A percentile compares a stretch with the other conserved stretches of the same genome.
Evolutionary conservation across 2,113 vertebrate species (phyloP).

Genomic region (Apistogramma diplotaenia): DNA sequence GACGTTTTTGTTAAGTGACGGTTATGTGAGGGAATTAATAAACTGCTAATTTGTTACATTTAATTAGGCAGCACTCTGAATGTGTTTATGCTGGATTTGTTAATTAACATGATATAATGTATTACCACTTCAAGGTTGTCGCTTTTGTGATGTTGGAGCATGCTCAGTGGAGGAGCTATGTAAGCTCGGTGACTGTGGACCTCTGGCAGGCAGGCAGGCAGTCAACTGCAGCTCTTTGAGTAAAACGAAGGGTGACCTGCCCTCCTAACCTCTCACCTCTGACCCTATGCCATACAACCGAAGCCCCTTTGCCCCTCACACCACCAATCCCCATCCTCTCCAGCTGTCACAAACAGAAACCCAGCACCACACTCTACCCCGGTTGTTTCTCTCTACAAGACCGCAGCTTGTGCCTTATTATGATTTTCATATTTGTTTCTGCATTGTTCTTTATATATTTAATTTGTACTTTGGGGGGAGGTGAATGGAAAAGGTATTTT

Average conservation of each 20-base stretch:
- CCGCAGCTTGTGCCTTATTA: neutral
- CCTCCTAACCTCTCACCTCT: conserved; percentile 63
- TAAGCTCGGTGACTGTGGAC: conserved; percentile 31
- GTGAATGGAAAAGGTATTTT: neutral
- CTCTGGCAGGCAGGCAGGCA: conserved; percentile 47
- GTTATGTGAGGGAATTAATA: neutral
- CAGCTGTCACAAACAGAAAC: conserved; percentile 68
- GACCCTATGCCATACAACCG: conserved; percentile 52
- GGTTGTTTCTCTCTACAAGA: conserved; percentile 2
- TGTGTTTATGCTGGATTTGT: neutral
- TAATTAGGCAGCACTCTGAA: neutral
- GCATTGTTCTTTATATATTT: neutral
- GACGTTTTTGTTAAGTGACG: neutral
- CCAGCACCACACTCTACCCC: conserved; percentile 23
- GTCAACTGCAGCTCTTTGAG: conserved; percentile 43
- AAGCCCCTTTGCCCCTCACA: conserved; percentile 38
- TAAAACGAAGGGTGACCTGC: conserved; percentile 47
- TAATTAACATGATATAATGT: neutral
- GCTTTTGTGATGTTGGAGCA: neutral
- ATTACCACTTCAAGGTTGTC: neutral
- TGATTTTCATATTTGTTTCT: neutral
- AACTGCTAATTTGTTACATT: neutral
- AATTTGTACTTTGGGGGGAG: neutral
- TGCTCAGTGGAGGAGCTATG: conserved; percentile 14
- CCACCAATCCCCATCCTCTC: conserved; percentile 45